These are phyloP conservation scores for Hymenopus coronatus DNA, from an alignment of 2,888 invertebrate genomes.

Conservation along the genomic window DNA sequence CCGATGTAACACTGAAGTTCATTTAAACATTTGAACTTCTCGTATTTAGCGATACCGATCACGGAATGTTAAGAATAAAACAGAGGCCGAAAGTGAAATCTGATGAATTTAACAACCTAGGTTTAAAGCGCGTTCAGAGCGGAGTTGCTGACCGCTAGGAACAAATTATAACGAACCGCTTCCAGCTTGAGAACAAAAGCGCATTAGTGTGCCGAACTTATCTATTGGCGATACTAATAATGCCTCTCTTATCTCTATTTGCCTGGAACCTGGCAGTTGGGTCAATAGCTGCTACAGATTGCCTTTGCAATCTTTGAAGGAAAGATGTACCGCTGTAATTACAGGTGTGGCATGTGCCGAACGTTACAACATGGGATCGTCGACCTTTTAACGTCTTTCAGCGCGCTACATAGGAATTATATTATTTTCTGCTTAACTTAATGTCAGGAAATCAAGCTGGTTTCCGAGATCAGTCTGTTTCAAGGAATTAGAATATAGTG, in stretches of 20 bases:
- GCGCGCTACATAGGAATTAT: neutral
- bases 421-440: neutral
- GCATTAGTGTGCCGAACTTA: neutral
- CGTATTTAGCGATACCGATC: too few relatives aligned
- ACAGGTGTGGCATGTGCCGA: neutral
- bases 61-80: too few relatives aligned
- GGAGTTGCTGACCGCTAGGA: too few relatives aligned
- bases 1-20: too few relatives aligned
- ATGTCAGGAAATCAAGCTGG: neutral
- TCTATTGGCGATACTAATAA: neutral
- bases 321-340: neutral
- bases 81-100: too few relatives aligned
- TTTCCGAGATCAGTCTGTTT: neutral
- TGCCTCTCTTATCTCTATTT: neutral
- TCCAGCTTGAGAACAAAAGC: neutral
- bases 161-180: neutral
- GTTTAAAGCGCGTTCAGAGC: too few relatives aligned
- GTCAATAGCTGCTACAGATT: neutral
- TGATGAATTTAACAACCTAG: too few relatives aligned
- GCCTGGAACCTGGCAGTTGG: neutral
- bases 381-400: neutral
- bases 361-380: neutral
- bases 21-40: too few relatives aligned
- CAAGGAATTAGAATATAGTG: neutral
- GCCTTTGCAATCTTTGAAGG: too few relatives aligned